These are phyloP conservation scores for Reticulitermes lucifugus DNA, from an alignment of 2,888 invertebrate species.

Conservation along the genomic window DNA sequence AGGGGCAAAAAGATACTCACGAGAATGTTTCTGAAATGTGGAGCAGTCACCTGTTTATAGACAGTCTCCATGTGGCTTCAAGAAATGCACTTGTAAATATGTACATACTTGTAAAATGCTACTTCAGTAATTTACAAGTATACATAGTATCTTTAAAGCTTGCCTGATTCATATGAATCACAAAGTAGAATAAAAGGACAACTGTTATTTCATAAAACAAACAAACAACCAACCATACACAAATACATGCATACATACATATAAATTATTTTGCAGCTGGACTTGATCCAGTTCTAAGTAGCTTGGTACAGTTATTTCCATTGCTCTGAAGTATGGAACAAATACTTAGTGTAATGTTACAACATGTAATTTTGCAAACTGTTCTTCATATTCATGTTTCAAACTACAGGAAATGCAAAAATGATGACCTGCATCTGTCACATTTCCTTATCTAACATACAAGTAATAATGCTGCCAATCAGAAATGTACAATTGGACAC, in stretches of 20 bases:
- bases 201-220: not conserved
- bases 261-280: not conserved
- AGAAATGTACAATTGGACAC: not conserved
- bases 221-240: no score
- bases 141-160: not conserved
- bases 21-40: conserved; percentile 4
- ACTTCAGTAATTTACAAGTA: not conserved
- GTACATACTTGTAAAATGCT: not conserved
- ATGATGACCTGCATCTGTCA: conserved; percentile 34
- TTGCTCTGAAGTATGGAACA: not conserved
- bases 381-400: not conserved
- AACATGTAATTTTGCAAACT: not conserved
- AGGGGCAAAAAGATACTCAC: not conserved
- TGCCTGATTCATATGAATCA: not conserved
- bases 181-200: not conserved
- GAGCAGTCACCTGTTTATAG: not conserved
- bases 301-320: not conserved
- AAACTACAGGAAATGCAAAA: conserved; percentile 21
- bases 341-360: not conserved
- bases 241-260: not conserved
- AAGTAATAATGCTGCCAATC: not conserved
- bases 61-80: conserved; percentile 18
- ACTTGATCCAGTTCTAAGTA: not conserved
- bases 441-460: conserved; percentile 13
- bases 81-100: conserved; percentile 28